Conservation (phyloP, 2,113 vertebrate genomes). For the Aspidoscelis tigris region DNA sequence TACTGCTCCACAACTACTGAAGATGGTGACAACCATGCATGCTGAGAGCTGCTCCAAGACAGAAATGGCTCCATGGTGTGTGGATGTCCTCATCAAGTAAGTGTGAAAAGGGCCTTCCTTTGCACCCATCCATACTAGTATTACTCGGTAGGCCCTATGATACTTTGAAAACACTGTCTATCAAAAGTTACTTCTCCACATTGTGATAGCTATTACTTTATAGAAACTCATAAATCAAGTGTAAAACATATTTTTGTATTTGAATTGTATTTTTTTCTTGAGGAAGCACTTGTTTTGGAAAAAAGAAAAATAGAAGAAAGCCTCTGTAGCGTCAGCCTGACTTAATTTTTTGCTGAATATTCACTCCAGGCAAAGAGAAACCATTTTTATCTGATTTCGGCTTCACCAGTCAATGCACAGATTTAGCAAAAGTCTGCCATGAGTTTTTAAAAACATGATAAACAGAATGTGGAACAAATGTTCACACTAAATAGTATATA, state of each 20-base stretch:
- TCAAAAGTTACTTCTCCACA: not conserved
- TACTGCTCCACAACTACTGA: too few relatives aligned
- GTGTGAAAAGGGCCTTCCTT: too few relatives aligned
- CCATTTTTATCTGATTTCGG: slow-evolving; percentile 2
- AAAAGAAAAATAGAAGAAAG: not conserved
- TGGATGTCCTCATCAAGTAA: too few relatives aligned
- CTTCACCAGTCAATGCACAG: not conserved
- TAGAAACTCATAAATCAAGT: not conserved
- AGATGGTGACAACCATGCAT: too few relatives aligned
- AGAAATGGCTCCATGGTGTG: too few relatives aligned
- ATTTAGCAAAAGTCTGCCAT: slow-evolving; percentile 1
- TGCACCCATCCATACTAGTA: too few relatives aligned
- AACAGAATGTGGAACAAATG: slow-evolving; percentile 10
- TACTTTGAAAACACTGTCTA: not conserved
- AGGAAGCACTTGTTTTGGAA: not conserved
- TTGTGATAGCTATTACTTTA: not conserved
- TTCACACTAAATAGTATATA: not conserved
- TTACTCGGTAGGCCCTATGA: too few relatives aligned
- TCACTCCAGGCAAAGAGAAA: not conserved
- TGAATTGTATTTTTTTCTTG: not conserved
- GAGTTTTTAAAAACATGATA: slow-evolving; percentile 3
- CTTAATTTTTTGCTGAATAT: not conserved
- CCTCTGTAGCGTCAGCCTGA: slow-evolving; percentile 1
- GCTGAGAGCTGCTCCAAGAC: too few relatives aligned
- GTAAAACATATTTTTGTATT: not conserved